Percentiles rank a stretch among this genome's conserved stretches.
Evolutionary conservation across 2,113 vertebrate genomes (phyloP).

Genomic region (Copsychus sechellarum): DNA sequence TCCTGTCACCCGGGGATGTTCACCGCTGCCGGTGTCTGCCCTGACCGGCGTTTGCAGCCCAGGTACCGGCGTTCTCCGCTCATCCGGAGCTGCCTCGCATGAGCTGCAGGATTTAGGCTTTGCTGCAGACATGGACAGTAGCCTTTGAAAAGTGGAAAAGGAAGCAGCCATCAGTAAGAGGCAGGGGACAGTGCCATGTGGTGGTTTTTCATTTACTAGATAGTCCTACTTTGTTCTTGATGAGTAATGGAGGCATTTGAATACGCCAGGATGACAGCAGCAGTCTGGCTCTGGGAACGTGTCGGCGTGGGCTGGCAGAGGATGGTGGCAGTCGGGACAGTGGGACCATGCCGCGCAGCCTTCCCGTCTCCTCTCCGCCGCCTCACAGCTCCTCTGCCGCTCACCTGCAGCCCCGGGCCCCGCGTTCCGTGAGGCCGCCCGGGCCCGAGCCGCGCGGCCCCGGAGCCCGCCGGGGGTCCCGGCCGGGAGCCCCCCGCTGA

Average conservation of each 20-base stretch:
- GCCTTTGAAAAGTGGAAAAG: constrained; percentile 22
- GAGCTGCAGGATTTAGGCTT: neutral
- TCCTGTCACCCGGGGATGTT: neutral
- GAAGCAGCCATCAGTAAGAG: constrained; percentile 30
- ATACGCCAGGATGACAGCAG: constrained; percentile 22
- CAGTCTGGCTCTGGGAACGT: constrained; percentile 43
- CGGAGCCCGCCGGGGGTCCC: neutral
- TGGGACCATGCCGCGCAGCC: neutral
- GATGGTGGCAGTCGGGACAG: constrained; percentile 13
- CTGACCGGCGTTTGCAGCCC: neutral
- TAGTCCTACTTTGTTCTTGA: constrained; percentile 35
- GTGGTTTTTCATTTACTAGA: constrained; percentile 25
- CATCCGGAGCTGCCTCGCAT: neutral
- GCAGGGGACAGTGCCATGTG: constrained; percentile 18
- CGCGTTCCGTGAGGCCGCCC: neutral
- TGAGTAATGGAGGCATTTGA: constrained; percentile 55
- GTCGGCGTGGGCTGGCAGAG: constrained; percentile 28
- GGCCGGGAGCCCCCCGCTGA: neutral
- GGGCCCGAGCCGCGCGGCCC: neutral
- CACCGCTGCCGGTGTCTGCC: neutral
- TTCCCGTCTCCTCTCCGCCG: neutral
- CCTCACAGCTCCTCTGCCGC: neutral
- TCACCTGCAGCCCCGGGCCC: neutral
- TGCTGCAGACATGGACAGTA: constrained; percentile 6
- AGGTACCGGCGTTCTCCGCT: neutral